These are phyloP conservation scores for Trichopria drosophilae DNA, from an alignment of 2,888 invertebrate species.

Conservation along the genomic window DNA sequence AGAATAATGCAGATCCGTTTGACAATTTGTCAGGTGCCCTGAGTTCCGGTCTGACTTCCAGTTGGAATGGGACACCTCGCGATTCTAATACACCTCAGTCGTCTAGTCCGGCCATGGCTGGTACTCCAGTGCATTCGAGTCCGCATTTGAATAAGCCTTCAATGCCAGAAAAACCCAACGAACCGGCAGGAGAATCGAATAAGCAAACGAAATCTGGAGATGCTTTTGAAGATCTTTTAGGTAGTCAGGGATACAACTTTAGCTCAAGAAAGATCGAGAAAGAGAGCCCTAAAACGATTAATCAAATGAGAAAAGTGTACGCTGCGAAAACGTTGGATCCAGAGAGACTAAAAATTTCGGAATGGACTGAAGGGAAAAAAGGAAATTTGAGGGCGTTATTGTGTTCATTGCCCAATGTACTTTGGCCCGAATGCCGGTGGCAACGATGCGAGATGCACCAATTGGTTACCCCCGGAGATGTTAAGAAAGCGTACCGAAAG, in stretches of 20 bases:
- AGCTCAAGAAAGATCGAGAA: slow-evolving; percentile 65
- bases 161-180: slow-evolving; percentile 29
- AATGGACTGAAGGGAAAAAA: slow-evolving; percentile 93
- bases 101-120: slow-evolving; percentile 52
- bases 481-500: slow-evolving; percentile 92
- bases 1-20: slow-evolving; percentile 71
- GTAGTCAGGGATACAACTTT: slow-evolving; percentile 87
- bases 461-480: slow-evolving; percentile 86
- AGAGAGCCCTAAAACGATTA: slow-evolving; percentile 83
- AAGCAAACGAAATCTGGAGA: slow-evolving; percentile 61
- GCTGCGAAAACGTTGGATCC: slow-evolving; percentile 88
- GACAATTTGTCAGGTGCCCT: slow-evolving; percentile 66
- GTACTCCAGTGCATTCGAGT: slow-evolving; percentile 60
- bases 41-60: slow-evolving; percentile 51
- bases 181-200: slow-evolving; percentile 45
- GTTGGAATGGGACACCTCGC: slow-evolving; percentile 56
- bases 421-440: slow-evolving; percentile 91
- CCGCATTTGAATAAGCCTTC: slow-evolving; percentile 52
- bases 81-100: slow-evolving; percentile 56
- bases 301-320: slow-evolving; percentile 89
- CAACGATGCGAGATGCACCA: slow-evolving; percentile 92
- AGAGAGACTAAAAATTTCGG: slow-evolving; percentile 78
- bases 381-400: slow-evolving; percentile 93
- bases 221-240: slow-evolving; percentile 88
- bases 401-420: slow-evolving; percentile 89